Base-by-base conservation (phyloP, 2,888 invertebrate species). In the Oligia fasciuncula region DNA sequence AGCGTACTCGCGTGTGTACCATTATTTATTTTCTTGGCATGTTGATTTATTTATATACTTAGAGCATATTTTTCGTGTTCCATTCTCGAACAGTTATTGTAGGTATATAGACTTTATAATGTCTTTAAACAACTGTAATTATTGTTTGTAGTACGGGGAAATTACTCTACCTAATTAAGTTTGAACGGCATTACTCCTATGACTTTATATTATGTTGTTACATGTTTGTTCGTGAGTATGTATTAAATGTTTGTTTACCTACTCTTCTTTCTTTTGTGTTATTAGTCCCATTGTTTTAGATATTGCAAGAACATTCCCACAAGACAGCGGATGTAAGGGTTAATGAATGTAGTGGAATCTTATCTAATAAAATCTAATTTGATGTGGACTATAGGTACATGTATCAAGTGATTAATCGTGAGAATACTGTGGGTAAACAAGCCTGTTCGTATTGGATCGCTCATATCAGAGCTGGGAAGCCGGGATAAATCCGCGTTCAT, bases 401-500 rank as follows among this genome's bases (percentile, higher is more conserved):
- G 79, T 80, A 76, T 71, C 76, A n/a, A 77, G 65, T 76, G 77
- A 86, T 80, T 86, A 86, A 84, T 77, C 70, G 83, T 82, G 87
- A 69, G 86, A 71, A 83, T 72, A 71, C 68, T 69, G 72, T 67
- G 80, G 83, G 79, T 80, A 86, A 88, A 84, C 79, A 83, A 76
- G 78, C 72, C 69, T 57, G 75, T 74, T 70, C n/a, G 69, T 77
- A 83, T 81, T 75, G 77, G 73, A 78, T 76, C 77, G 62, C 74
- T 87, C 74, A 81, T 83, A 81, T 83, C 73, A 14, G 73, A 40
- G 66, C 35, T 66, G 81, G 66, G 71, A 77, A 77, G 78, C 73
- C 76, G 75, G 82, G 79, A 88, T 85, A 88, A 91, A 90, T 90
- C 83, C 88, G 67, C 85, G 69, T 87, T 91, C 87, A 90, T 88